phyloP scores from a whole-genome alignment of 92 coral and sea anemone genomes.

The Pocillopora grandis region DNA sequence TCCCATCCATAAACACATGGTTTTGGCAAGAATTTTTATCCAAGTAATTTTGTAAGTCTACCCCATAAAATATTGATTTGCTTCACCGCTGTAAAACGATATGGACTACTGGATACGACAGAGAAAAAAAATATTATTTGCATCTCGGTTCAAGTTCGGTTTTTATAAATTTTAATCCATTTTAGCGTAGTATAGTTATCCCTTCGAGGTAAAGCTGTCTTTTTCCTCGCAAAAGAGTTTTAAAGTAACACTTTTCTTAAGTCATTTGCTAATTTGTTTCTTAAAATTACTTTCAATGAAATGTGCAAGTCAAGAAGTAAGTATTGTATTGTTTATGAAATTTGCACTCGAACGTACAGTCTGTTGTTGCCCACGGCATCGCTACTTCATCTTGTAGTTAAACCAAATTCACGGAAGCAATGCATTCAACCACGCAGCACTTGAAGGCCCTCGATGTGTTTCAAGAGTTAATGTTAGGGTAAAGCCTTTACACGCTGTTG shows the following conservation, averaged over 20 bases:
- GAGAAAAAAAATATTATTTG: slow-evolving; percentile 1
- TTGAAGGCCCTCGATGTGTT: slow-evolving; percentile 24
- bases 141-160: too few species aligned
- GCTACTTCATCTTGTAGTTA: slow-evolving; percentile 21
- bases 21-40: background rate
- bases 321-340: slow-evolving; percentile 20
- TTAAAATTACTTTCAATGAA: slow-evolving; percentile 1
- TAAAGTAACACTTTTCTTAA: background rate
- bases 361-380: background rate
- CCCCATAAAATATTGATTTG: slow-evolving; percentile 43
- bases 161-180: too few species aligned
- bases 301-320: slow-evolving; percentile 14
- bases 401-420: slow-evolving; percentile 30
- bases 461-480: slow-evolving; percentile 22
- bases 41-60: slow-evolving; percentile 18
- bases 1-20: background rate
- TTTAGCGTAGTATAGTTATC: background rate
- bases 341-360: slow-evolving; percentile 2
- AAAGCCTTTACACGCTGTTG: slow-evolving; percentile 32
- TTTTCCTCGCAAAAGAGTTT: background rate
- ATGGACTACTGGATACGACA: background rate
- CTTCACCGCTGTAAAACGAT: slow-evolving; percentile 20
- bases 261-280: background rate
- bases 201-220: background rate
- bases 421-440: slow-evolving; percentile 26